Conservation (phyloP, 2,797 vertebrate species). For the Molossus molossus region DNA sequence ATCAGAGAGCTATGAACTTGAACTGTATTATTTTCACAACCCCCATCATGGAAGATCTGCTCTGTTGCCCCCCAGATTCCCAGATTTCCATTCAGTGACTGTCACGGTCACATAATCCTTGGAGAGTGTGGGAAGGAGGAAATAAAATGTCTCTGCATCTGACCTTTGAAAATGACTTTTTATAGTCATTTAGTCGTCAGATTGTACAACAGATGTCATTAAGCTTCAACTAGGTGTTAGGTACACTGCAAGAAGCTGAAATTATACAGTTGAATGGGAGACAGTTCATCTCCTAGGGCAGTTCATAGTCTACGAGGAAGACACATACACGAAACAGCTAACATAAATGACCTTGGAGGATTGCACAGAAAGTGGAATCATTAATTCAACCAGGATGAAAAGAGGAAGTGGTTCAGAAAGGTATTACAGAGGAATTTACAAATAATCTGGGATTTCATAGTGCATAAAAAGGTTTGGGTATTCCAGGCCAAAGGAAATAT, state of each 20-base stretch:
- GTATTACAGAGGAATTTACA: conserved; percentile 15
- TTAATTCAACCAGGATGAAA: background rate
- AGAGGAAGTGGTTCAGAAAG: background rate
- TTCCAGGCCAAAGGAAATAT: background rate
- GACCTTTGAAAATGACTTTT: background rate
- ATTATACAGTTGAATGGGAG: background rate
- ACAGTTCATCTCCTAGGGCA: background rate
- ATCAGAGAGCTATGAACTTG: conserved; percentile 34
- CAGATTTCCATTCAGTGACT: background rate
- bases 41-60: background rate
- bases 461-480: background rate
- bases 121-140: background rate
- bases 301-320: background rate
- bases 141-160: background rate
- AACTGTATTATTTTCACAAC: background rate
- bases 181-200: background rate
- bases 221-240: background rate
- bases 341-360: background rate
- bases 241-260: background rate
- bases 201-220: background rate
- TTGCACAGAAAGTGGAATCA: background rate
- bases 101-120: background rate
- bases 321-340: background rate
- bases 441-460: background rate
- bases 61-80: background rate